Evolutionary conservation across 2,113 vertebrate species (phyloP).

Genomic region (Sebastes fasciatus): DNA sequence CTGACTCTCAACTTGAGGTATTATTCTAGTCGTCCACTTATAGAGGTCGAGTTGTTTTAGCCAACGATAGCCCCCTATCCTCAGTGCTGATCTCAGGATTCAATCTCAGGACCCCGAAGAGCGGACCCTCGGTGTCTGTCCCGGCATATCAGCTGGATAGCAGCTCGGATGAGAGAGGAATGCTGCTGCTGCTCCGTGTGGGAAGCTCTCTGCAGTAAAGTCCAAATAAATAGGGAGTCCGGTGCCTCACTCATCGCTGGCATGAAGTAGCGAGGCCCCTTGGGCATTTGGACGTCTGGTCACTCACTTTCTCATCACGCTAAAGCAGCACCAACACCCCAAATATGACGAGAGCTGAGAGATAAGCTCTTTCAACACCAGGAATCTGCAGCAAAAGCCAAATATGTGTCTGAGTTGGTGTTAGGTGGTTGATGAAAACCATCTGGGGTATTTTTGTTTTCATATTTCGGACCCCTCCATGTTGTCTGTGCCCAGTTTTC

Average conservation of each 20-base stretch:
- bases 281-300: slow-evolving; percentile 49
- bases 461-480: slow-evolving; percentile 47
- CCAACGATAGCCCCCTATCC: slow-evolving; percentile 71
- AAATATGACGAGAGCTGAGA: slow-evolving; percentile 57
- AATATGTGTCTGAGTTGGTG: slow-evolving; percentile 70
- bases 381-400: slow-evolving; percentile 68
- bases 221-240: slow-evolving; percentile 74
- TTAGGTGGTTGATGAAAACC: slow-evolving; percentile 77
- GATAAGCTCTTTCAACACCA: slow-evolving; percentile 75
- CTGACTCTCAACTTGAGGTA: slow-evolving; percentile 68
- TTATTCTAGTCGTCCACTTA: slow-evolving; percentile 69
- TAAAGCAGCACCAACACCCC: slow-evolving; percentile 33
- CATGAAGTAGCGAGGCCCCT: slow-evolving; percentile 43
- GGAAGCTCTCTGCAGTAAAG: slow-evolving; percentile 51
- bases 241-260: slow-evolving; percentile 73
- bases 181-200: slow-evolving; percentile 53
- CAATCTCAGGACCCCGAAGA: slow-evolving; percentile 58
- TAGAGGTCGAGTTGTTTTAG: slow-evolving; percentile 67
- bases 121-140: slow-evolving; percentile 41
- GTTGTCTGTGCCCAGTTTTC: slow-evolving; percentile 36
- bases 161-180: slow-evolving; percentile 53
- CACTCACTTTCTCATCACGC: slow-evolving; percentile 67
- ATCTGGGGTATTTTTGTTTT: slow-evolving; percentile 71
- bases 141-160: slow-evolving; percentile 67
- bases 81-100: slow-evolving; percentile 62